phyloP scores from a whole-genome alignment of 2,888 invertebrate species.

The Diaphora mendica region DNA sequence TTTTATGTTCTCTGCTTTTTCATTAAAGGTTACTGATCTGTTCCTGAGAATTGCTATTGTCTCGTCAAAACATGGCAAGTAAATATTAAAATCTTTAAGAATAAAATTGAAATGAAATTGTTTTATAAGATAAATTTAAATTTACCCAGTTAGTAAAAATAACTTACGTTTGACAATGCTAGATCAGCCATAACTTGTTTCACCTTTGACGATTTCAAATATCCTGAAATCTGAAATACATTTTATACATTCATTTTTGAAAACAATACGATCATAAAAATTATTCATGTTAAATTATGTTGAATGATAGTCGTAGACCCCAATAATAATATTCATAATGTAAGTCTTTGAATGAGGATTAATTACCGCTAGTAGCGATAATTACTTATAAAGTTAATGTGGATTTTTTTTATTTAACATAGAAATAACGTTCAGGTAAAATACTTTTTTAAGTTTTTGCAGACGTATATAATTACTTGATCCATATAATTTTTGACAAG shows the following conservation, averaged over 20 bases:
- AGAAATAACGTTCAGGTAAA: too few species aligned
- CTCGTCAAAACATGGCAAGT: background rate
- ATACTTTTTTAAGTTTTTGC: too few species aligned
- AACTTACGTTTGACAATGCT: conserved; percentile 92
- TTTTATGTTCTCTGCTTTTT: background rate
- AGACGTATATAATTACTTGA: too few species aligned
- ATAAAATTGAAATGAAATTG: too few species aligned
- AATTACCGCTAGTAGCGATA: background rate
- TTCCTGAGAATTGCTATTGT: background rate
- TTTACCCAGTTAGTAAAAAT: background rate
- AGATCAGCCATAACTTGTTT: conserved; percentile 97
- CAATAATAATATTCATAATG: background rate
- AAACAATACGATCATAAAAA: background rate
- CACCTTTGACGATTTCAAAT: conserved; percentile 93
- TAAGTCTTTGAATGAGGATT: background rate
- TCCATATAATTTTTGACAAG: too few species aligned
- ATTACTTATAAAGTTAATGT: background rate
- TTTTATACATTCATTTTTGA: too few species aligned
- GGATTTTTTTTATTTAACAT: too few species aligned
- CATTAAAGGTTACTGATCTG: background rate
- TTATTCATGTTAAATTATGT: background rate
- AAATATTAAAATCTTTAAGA: background rate
- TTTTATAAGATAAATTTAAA: too few species aligned
- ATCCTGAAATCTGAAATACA: conserved; percentile 90
- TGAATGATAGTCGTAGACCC: background rate